Evolutionary conservation across 2,797 vertebrate species (phyloP).

Genomic region (Monodelphis domestica): DNA sequence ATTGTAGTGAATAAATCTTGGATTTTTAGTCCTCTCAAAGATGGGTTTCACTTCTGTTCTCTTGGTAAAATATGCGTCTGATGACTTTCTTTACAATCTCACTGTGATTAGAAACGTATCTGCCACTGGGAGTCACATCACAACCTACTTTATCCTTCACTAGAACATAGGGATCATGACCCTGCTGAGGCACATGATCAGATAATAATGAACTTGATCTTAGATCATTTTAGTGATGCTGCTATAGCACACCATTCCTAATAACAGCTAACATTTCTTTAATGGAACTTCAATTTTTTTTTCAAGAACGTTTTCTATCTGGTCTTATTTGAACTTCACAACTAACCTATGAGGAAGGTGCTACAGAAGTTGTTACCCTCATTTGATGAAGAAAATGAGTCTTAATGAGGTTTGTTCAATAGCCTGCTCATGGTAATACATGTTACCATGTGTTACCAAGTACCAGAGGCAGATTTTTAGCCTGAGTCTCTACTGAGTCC

Average conservation of each 20-base stretch:
- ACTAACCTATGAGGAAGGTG: background rate
- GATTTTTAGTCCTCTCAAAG: constrained; percentile 41
- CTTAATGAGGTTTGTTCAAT: background rate
- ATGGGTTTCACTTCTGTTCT: constrained; percentile 26
- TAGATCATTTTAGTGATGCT: background rate
- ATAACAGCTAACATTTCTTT: background rate
- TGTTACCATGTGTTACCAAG: too few species aligned
- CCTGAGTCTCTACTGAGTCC: background rate
- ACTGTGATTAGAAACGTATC: constrained; percentile 52
- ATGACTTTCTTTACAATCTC: constrained; percentile 15
- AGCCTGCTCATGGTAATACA: background rate
- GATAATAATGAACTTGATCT: constrained; percentile 40
- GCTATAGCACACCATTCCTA: background rate
- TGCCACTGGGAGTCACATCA: constrained; percentile 30
- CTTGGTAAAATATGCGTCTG: background rate
- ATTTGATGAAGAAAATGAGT: background rate
- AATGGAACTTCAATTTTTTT: background rate
- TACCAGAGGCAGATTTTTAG: background rate
- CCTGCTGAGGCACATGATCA: constrained; percentile 38
- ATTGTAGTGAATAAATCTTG: constrained; percentile 36
- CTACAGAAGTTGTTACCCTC: background rate
- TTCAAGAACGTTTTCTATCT: background rate
- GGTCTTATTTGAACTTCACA: background rate
- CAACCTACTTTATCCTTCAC: background rate
- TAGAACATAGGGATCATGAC: background rate